phyloP scores from a whole-genome alignment of 2,797 vertebrate genomes.

The Argya squamiceps region DNA sequence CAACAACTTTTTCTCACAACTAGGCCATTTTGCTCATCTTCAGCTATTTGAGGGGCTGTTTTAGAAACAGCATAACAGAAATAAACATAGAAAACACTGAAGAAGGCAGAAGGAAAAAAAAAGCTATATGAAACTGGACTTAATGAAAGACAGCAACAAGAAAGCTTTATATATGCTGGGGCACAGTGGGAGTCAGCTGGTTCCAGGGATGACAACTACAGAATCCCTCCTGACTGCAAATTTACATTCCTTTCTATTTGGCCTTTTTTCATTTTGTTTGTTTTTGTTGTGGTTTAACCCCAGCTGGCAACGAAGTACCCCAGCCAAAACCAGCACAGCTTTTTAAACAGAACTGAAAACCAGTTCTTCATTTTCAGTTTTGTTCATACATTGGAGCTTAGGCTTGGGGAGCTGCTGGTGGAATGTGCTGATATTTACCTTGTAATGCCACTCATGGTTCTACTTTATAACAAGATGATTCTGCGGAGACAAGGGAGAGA shows the following conservation, averaged over 20 bases:
- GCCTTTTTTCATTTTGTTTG: background rate
- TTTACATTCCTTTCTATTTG: background rate
- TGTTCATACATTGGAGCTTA: background rate
- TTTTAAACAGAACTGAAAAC: background rate
- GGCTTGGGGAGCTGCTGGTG: background rate
- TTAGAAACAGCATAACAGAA: background rate
- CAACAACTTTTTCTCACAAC: background rate
- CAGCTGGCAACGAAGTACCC: background rate
- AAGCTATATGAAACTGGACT: background rate
- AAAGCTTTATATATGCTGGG: background rate
- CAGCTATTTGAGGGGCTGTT: background rate
- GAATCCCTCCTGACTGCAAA: background rate
- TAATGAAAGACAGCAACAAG: background rate
- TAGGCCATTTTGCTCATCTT: background rate
- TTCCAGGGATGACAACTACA: background rate
- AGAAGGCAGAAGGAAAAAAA: background rate
- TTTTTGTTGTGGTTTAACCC: background rate
- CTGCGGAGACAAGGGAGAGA: background rate
- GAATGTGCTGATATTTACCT: background rate
- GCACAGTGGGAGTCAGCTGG: background rate
- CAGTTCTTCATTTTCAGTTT: background rate
- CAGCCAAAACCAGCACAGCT: background rate
- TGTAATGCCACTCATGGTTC: background rate
- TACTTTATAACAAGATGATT: background rate
- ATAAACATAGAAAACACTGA: background rate